A percentile compares a stretch with the other conserved stretches of the same genome.
Conservation (phyloP, 1,140 invertebrate species). For the Kradibia gibbosae region DNA sequence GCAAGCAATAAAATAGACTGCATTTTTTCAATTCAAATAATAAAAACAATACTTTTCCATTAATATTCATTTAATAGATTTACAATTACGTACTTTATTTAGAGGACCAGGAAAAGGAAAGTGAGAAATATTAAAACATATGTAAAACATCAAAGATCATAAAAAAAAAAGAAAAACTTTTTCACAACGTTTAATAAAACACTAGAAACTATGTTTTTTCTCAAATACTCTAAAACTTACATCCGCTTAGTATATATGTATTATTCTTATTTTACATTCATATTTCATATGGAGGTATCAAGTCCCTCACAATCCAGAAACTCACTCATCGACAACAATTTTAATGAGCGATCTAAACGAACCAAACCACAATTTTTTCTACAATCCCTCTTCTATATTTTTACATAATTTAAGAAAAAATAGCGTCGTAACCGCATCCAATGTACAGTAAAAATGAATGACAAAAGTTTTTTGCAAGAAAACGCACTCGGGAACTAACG, state of each 20-base stretch:
- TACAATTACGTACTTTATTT: background rate
- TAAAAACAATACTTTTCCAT: too few relatives aligned
- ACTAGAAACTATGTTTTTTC: conserved; percentile 71
- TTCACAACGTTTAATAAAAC: conserved; percentile 74
- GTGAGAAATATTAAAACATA: background rate
- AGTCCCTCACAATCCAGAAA: conserved; percentile 53
- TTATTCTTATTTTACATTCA: conserved; percentile 54
- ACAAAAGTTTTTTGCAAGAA: conserved; percentile 52
- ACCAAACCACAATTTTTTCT: conserved; percentile 38
- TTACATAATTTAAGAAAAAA: conserved; percentile 49
- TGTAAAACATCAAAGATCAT: conserved; percentile 43
- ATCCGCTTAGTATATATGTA: conserved; percentile 64
- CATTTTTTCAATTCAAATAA: background rate
- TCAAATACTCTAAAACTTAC: conserved; percentile 71
- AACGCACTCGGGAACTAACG: conserved; percentile 62
- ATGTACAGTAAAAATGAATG: conserved; percentile 49
- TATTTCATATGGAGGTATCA: conserved; percentile 59
- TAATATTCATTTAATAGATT: background rate
- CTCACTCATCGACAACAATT: conserved; percentile 1
- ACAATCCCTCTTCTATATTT: conserved; percentile 31
- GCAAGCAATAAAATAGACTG: too few relatives aligned
- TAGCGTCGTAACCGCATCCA: conserved; percentile 39
- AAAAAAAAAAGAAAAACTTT: conserved; percentile 64
- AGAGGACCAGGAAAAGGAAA: background rate
- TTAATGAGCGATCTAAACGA: conserved; percentile 21